Percentiles rank a stretch among this genome's conserved stretches.
Evolutionary conservation across 2,888 invertebrate species (phyloP).

Genomic region (Rhamnusium bicolor): DNA sequence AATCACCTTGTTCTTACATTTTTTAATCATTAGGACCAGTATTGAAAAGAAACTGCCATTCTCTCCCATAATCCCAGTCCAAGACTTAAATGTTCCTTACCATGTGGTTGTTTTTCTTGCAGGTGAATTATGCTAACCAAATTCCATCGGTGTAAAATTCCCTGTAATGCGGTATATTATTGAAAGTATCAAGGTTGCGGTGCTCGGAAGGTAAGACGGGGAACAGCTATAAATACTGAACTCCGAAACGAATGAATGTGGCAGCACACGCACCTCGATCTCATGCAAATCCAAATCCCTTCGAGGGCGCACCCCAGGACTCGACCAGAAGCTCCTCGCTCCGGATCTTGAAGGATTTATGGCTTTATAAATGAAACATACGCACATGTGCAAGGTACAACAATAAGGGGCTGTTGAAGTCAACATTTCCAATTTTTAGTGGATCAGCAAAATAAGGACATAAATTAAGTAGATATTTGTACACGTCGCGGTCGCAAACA

Average conservation of each 20-base stretch:
- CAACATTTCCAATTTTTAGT: not conserved
- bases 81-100: not conserved
- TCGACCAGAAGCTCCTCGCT: not conserved
- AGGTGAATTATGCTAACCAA: slow-evolving; percentile 46
- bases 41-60: too few relatives aligned
- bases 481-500: too few relatives aligned
- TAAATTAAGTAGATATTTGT: not conserved
- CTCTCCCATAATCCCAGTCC: not conserved
- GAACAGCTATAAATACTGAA: slow-evolving; percentile 47
- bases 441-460: slow-evolving; percentile 16
- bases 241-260: slow-evolving; percentile 48
- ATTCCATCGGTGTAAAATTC: slow-evolving; percentile 54
- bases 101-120: not conserved
- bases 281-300: slow-evolving; percentile 53
- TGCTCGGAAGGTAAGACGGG: slow-evolving; percentile 35
- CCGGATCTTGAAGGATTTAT: slow-evolving; percentile 53
- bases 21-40: too few relatives aligned
- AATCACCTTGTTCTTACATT: too few relatives aligned
- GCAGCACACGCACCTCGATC: slow-evolving; percentile 53
- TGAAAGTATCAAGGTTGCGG: slow-evolving; percentile 50
- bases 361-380: slow-evolving; percentile 53
- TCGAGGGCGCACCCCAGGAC: slow-evolving; percentile 42
- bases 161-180: slow-evolving; percentile 53
- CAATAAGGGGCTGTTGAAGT: not conserved
- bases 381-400: slow-evolving; percentile 42